Percentiles rank a stretch among this genome's conserved stretches.
Conservation (phyloP, 2,888 invertebrate species). For the Oconnorella tubifera region DNA sequence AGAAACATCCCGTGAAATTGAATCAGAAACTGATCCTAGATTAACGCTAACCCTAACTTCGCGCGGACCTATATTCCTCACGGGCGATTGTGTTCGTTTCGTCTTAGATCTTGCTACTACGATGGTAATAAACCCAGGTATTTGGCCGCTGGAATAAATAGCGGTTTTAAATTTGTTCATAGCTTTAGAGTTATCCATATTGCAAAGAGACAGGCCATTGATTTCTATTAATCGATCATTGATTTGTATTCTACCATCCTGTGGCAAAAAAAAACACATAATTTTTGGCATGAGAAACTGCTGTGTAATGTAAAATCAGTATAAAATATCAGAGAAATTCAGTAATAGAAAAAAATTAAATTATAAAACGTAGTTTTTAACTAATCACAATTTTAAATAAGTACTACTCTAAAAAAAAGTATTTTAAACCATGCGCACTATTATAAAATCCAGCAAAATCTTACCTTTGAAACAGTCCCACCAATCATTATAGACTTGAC, state of each 20-base stretch:
- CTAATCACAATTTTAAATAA: too few relatives aligned
- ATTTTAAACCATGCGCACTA: too few relatives aligned
- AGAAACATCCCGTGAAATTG: too few relatives aligned
- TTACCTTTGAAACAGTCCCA: conserved; percentile 69
- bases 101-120: not conserved
- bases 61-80: not conserved
- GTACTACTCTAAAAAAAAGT: too few relatives aligned
- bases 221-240: conserved; percentile 12
- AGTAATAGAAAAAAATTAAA: too few relatives aligned
- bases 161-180: conserved; percentile 8
- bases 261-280: not conserved
- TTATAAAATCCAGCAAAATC: too few relatives aligned
- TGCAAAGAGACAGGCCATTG: conserved; percentile 6
- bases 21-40: too few relatives aligned
- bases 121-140: not conserved
- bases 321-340: too few relatives aligned
- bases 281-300: too few relatives aligned
- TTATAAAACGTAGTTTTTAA: not conserved
- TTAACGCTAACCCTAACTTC: not conserved
- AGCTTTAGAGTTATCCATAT: conserved; percentile 8
- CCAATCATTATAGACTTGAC: conserved; percentile 93
- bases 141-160: not conserved
- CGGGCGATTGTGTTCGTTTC: not conserved
- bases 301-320: too few relatives aligned
- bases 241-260: conserved; percentile 7